Conservation (phyloP, 2,888 invertebrate species). For the Andrena bucephala region DNA sequence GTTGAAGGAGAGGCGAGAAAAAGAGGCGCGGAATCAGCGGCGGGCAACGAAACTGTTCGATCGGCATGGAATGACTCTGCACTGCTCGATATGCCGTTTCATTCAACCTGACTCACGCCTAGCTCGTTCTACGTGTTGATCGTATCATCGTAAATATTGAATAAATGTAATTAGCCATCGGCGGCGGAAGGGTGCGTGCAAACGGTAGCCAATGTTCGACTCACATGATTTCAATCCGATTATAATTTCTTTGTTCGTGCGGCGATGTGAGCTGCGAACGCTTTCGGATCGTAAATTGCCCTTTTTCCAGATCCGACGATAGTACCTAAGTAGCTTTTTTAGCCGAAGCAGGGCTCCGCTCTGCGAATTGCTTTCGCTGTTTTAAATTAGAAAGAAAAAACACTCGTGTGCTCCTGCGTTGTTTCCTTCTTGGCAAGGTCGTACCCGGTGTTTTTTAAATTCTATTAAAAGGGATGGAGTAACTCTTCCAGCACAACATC, state of each 20-base stretch:
- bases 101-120: constrained; percentile 76
- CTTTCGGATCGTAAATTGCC: constrained; percentile 27
- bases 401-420: not conserved
- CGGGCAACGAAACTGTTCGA: constrained; percentile 44
- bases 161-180: constrained; percentile 79
- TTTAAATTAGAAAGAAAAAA: not conserved
- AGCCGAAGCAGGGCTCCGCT: not conserved
- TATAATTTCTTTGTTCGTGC: constrained; percentile 50
- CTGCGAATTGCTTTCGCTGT: not conserved
- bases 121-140: constrained; percentile 71
- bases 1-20: constrained; percentile 11
- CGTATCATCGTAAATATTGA: constrained; percentile 79
- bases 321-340: constrained; percentile 13
- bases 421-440: not conserved
- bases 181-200: constrained; percentile 60
- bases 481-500: no score
- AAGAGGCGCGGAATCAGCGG: constrained; percentile 23
- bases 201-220: constrained; percentile 59
- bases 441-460: not conserved
- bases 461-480: no score
- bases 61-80: constrained; percentile 76
- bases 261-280: constrained; percentile 7
- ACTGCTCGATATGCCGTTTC: constrained; percentile 75
- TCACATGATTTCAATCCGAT: constrained; percentile 49
- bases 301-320: constrained; percentile 38